Evolutionary conservation across 2,113 vertebrate genomes (phyloP).

Genomic region (Eulemur macaco): DNA sequence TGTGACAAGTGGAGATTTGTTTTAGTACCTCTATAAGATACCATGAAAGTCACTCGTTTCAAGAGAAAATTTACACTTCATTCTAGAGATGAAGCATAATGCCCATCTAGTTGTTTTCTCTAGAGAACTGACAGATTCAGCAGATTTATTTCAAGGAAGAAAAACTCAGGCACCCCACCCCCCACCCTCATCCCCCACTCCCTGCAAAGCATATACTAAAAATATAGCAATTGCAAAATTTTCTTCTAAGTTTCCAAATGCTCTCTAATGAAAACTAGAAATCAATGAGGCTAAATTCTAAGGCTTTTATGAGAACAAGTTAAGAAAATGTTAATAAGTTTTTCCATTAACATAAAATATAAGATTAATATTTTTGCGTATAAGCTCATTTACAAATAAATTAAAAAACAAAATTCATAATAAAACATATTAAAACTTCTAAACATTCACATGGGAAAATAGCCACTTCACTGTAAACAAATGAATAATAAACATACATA

Average conservation of each 20-base stretch:
- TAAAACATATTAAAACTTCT: background rate
- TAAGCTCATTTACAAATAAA: background rate
- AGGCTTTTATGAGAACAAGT: background rate
- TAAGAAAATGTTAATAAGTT: background rate
- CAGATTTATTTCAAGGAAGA: background rate
- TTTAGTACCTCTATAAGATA: background rate
- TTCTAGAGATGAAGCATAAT: background rate
- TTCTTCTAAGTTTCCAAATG: conserved; percentile 19
- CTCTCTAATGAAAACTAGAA: conserved; percentile 5
- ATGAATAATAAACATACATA: background rate
- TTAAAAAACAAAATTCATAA: background rate
- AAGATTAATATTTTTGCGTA: background rate
- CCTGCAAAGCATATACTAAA: background rate
- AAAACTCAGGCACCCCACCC: background rate
- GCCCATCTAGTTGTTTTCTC: background rate
- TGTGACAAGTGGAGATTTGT: background rate
- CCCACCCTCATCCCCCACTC: background rate
- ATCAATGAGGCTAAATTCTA: background rate
- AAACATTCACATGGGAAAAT: background rate
- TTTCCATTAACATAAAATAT: background rate
- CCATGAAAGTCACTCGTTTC: background rate
- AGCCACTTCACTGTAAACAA: background rate
- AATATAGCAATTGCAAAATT: background rate
- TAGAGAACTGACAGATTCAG: background rate
- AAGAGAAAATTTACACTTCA: background rate